These are phyloP conservation scores for Apis florea DNA, from an alignment of 1,140 invertebrate species.

Conservation along the genomic window DNA sequence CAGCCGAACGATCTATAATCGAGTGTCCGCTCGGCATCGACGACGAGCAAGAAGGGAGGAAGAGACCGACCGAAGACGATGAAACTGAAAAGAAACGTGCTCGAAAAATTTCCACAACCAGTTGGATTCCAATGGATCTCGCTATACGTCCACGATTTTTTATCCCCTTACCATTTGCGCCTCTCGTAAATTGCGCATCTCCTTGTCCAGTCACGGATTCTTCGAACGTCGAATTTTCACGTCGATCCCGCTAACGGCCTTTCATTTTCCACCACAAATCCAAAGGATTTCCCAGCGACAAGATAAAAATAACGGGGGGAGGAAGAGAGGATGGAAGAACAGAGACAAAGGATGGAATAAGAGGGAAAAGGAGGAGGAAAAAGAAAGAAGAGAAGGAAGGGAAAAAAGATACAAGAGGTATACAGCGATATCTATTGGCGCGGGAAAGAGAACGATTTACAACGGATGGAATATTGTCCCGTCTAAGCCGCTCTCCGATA, in stretches of 20 bases:
- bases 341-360: not conserved
- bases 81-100: constrained; percentile 1
- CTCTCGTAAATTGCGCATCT: constrained; percentile 1
- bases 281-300: not conserved
- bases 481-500: constrained; percentile 79
- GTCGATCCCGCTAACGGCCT: constrained; percentile 13
- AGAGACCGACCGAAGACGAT: not conserved
- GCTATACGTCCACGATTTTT: not conserved
- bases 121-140: no score
- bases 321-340: not conserved
- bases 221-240: constrained; percentile 6
- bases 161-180: constrained; percentile 16
- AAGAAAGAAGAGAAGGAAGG: no score
- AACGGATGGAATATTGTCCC: constrained; percentile 79
- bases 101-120: constrained; percentile 15
- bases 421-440: constrained; percentile 73
- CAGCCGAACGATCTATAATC: constrained; percentile 37
- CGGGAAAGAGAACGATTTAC: constrained; percentile 74
- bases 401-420: constrained; percentile 31
- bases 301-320: not conserved
- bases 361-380: not conserved
- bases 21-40: constrained; percentile 23
- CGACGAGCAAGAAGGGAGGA: not conserved
- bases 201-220: not conserved
- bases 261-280: constrained; percentile 1